A percentile compares a stretch with the other conserved stretches of the same genome.
Conservation (phyloP, 2,797 vertebrate species). For the Acomys russatus region DNA sequence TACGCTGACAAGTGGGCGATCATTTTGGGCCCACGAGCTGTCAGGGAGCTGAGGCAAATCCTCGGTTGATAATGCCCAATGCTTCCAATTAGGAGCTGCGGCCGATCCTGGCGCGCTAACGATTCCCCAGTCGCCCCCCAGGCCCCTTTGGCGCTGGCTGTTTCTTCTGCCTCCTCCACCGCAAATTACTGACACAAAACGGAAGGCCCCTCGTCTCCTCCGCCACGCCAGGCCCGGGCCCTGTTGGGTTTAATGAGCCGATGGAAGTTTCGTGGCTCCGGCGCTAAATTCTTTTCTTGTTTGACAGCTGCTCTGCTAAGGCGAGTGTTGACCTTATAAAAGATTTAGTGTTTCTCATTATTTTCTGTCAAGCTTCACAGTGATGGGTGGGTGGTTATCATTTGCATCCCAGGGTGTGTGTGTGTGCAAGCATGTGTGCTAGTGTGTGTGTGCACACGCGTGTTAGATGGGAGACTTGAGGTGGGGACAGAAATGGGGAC, state of each 20-base stretch:
- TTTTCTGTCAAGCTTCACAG: slow-evolving; percentile 99
- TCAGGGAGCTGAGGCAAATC: slow-evolving; percentile 98
- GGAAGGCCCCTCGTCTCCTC: slow-evolving; percentile 91
- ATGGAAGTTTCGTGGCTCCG: slow-evolving; percentile 97
- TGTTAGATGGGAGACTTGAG: slow-evolving; percentile 31
- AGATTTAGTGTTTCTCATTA: slow-evolving; percentile 99
- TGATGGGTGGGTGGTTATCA: slow-evolving; percentile 94
- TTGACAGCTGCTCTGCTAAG: slow-evolving; percentile 99
- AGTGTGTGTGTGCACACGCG: slow-evolving; percentile 18
- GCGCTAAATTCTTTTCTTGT: slow-evolving; percentile 99
- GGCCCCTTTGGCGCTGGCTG: slow-evolving; percentile 90
- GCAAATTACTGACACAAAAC: slow-evolving; percentile 99
- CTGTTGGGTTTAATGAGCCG: slow-evolving; percentile 99
- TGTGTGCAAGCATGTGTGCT: slow-evolving; percentile 10
- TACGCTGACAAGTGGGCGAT: slow-evolving; percentile 99
- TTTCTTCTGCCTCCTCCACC: slow-evolving; percentile 91
- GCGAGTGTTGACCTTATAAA: slow-evolving; percentile 99
- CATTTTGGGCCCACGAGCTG: slow-evolving; percentile 99
- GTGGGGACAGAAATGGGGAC: background rate
- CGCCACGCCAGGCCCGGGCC: slow-evolving; percentile 92
- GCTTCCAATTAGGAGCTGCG: slow-evolving; percentile 99
- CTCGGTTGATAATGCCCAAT: slow-evolving; percentile 99
- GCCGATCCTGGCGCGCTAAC: slow-evolving; percentile 97
- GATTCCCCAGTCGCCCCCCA: slow-evolving; percentile 93
- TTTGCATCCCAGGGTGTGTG: slow-evolving; percentile 93